Evolutionary conservation across 2,113 vertebrate genomes (phyloP), one percentile per base, ranked within the genome.

Genomic region (Glareola pratincola): DNA sequence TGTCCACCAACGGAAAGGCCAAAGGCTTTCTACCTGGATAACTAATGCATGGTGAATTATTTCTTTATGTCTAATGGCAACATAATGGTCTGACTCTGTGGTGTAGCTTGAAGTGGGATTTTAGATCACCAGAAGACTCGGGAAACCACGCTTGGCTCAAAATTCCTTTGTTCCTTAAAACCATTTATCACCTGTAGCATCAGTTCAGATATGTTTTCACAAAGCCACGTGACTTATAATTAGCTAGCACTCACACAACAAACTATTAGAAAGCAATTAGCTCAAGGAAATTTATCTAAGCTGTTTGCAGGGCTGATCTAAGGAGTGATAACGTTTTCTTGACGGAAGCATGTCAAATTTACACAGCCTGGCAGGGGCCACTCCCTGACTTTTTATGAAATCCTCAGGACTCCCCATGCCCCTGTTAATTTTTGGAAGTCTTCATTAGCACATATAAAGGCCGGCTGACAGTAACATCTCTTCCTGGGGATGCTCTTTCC

Each of bases 191-290:
- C 89, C 94, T 87, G 84, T 72, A 64, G 69, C 68, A 39, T 87
- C 37, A 54, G 84, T 78, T 89, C 76, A 81, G 69, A 51, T 47
- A 37, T 27, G 60, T 91, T 95, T 91, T 67, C 77, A 81, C 80
- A 75, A 78, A 78, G 56, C 86, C 8, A 2, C 15, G 2, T 81
- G 93, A 87, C 79, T 84, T 85, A 13, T 71, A 91, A 96, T 94
- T 80, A 96, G 84, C 60, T 1, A 45, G 51, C 69, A 66, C 79
- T 95, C 64, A 9, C 80, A 81, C 69, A 92, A 89, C 80, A 92
- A 89, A 63, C 91, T 74, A 84, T 91, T 96, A 95, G 81, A 78
- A 79, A 92, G 84, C 89, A 96, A 96, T 95, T 97, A 97, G 39
- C 87, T 64, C 7, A 17, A 43, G 56, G n/a, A 87, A 72, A 84